A percentile compares a stretch with the other conserved stretches of the same genome.
phyloP scores from a whole-genome alignment of 2,113 vertebrate genomes.

The Pterocles orientalis region DNA sequence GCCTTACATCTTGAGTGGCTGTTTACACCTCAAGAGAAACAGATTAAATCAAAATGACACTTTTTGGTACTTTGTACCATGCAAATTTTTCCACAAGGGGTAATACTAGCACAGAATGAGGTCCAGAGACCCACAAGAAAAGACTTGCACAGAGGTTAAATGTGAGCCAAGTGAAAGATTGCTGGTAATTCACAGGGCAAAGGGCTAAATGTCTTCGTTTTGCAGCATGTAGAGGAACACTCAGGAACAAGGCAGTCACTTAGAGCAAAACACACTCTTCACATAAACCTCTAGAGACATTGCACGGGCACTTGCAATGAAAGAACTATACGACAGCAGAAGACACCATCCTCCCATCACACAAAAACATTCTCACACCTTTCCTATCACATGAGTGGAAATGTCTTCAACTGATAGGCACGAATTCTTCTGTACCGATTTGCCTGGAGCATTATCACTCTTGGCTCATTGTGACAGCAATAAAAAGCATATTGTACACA shows the following conservation, averaged over 20 bases:
- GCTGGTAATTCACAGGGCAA: neutral
- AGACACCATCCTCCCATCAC: neutral
- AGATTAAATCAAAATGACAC: conserved; percentile 3
- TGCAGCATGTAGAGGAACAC: neutral
- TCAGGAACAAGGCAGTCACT: neutral
- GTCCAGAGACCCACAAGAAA: conserved; percentile 33
- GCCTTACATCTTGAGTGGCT: neutral
- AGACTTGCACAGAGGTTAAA: conserved; percentile 62
- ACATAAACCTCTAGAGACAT: neutral
- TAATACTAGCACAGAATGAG: conserved; percentile 31
- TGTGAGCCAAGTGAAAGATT: conserved; percentile 2
- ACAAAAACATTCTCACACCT: neutral
- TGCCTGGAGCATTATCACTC: neutral
- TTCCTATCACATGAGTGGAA: neutral
- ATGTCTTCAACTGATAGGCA: neutral
- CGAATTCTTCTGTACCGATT: neutral
- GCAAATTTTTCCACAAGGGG: conserved; percentile 8
- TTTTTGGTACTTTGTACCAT: conserved; percentile 1
- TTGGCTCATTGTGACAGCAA: neutral
- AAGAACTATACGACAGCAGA: neutral
- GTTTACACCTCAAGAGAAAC: neutral
- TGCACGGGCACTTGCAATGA: neutral
- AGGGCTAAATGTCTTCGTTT: conserved; percentile 33
- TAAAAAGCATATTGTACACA: neutral
- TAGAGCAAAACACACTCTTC: neutral